A percentile compares a stretch with the other conserved stretches of the same genome.
Conservation (phyloP, 2,797 vertebrate species). For the Sebastes minor region DNA sequence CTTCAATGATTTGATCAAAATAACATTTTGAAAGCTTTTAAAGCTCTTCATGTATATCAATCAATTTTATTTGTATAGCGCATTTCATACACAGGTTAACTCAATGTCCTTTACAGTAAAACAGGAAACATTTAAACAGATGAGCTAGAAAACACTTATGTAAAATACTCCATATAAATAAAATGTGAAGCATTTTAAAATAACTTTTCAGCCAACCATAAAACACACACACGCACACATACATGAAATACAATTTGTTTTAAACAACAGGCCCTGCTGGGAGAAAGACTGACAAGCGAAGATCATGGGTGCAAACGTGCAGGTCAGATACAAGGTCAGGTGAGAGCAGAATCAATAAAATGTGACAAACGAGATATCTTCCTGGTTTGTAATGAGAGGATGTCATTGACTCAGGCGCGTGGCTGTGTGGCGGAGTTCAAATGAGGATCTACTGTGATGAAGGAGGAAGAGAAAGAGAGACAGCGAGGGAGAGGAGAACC, state of each 20-base stretch:
- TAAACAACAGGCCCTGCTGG: background rate
- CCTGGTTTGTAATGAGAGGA: constrained; percentile 4
- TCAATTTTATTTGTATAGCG: too few species aligned
- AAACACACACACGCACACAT: too few species aligned
- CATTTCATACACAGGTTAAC: too few species aligned
- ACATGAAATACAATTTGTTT: too few species aligned
- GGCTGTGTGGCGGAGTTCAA: background rate
- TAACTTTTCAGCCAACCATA: too few species aligned
- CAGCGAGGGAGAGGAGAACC: background rate
- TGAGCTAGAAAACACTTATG: too few species aligned
- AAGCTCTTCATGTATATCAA: background rate
- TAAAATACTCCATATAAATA: too few species aligned
- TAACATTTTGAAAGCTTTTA: background rate
- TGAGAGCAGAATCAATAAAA: constrained; percentile 20
- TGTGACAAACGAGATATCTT: constrained; percentile 4
- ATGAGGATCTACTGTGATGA: background rate
- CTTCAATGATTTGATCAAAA: background rate
- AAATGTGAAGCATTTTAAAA: too few species aligned
- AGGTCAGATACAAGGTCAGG: constrained; percentile 11
- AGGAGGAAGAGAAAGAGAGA: background rate
- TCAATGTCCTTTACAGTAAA: too few species aligned
- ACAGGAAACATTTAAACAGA: too few species aligned
- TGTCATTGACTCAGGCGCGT: background rate
- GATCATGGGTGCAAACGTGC: background rate
- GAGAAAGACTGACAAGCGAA: background rate